Evolutionary conservation across 37 sponge, comb jelly and placozoan species (phyloP), one percentile per base, ranked within the genome.

Genomic region (Hexactinellida sp.): DNA sequence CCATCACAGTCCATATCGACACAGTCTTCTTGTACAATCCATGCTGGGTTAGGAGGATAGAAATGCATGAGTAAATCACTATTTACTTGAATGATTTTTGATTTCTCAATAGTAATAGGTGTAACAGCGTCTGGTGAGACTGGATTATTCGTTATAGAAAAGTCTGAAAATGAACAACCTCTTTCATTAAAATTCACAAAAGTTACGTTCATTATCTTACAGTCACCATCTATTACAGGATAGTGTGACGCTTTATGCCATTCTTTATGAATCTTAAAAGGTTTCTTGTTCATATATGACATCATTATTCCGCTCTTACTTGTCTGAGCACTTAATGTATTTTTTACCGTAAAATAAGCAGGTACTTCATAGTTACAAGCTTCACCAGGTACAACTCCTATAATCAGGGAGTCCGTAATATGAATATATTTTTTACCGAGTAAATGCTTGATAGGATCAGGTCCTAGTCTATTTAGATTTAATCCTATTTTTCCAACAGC

Each of bases 1-100:
- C 95, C 98, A 89, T 97, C 98, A 93, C 98, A 97, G 54, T 95
- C 95, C 98, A 97, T 97, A 38, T 97, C 98, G 36, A 97, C 87
- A 83, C 98, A 97, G 55, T 97, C 98, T 88, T 94, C 94, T 84
- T 94, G 94, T n/a, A 71, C 83, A n/a, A 94, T 92, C 94, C 94
- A 94, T 1, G 37, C 94, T 10, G 84, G 86, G 54, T 94, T 38
- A 0, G 94, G 94, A 76, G 88, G 86, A 87, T 92, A 92, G 88
- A 87, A 88, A 54, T 71, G 83, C 13, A 86, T 92, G 16, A 94
- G 85, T 1, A 83, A 82, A 0, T 63, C 36, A 19, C 23, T 0
- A 37, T 82, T 36, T 30, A 90, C 91, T 55, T 92, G 83, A 1
- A 91, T 41, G 24, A 85, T 90, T n/a, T 30, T 63, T 1, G 91